phyloP scores from a whole-genome alignment of 2,888 invertebrate genomes.

The Norana najaformis region DNA sequence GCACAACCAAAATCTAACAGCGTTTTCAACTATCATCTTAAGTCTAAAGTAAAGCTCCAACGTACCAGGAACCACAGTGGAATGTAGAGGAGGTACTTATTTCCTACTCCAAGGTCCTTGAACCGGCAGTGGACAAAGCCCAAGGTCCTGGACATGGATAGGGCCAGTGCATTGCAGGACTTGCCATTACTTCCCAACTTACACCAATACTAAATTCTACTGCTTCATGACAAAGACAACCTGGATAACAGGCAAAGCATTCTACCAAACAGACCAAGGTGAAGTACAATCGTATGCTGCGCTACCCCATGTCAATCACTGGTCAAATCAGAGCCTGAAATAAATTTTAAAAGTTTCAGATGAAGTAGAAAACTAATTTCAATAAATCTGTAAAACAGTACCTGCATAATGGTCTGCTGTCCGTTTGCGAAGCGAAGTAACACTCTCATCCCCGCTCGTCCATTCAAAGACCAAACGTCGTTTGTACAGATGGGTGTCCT shows the following conservation, averaged over 20 bases:
- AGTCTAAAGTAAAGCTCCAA: background rate
- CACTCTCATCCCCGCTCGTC: constrained; percentile 76
- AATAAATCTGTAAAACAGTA: constrained; percentile 2
- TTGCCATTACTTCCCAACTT: background rate
- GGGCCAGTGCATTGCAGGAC: background rate
- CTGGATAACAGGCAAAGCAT: background rate
- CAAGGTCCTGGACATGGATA: background rate
- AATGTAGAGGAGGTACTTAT: background rate
- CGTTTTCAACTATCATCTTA: background rate
- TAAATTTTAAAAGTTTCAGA: background rate
- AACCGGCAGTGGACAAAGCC: background rate
- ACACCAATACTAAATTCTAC: background rate
- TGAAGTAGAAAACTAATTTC: background rate
- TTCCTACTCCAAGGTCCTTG: background rate
- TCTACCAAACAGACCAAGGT: background rate
- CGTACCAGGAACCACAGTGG: too few relatives aligned
- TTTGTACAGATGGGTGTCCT: constrained; percentile 97
- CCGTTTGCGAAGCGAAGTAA: constrained; percentile 80
- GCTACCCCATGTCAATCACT: background rate
- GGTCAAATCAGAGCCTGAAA: background rate
- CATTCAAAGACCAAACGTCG: constrained; percentile 92
- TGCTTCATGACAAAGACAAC: background rate
- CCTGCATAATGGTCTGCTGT: constrained; percentile 69
- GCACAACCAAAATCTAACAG: background rate
- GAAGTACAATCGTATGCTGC: background rate